Conservation (phyloP, 2,888 invertebrate genomes). For the Vanessa cardui region DNA sequence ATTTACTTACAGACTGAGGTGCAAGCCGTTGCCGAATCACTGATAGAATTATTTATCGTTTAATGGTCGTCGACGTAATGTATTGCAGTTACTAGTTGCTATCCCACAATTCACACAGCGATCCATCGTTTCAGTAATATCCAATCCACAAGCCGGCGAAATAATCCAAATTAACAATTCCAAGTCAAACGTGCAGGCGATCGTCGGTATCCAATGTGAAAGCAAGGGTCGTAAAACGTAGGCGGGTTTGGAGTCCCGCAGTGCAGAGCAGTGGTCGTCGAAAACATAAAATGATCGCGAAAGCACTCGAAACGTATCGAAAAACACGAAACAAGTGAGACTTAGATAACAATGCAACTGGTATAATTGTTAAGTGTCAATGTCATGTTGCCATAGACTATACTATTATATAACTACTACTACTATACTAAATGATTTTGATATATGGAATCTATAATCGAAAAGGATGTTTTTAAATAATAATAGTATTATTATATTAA, state of each 20-base stretch:
- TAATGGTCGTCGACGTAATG: conserved; percentile 8
- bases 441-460: neutral
- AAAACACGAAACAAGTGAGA: conserved; percentile 3
- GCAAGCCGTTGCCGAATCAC: neutral
- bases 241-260: neutral
- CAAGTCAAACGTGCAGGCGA: neutral
- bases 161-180: neutral
- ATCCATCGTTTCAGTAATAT: conserved; percentile 6
- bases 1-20: conserved; percentile 3
- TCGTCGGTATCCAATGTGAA: conserved; percentile 1
- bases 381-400: conserved; percentile 1
- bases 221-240: neutral
- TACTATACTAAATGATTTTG: conserved; percentile 1
- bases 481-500: conserved; percentile 1
- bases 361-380: conserved; percentile 2
- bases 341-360: conserved; percentile 1
- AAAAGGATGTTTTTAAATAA: neutral
- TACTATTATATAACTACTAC: no score
- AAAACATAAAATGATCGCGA: neutral
- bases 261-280: neutral
- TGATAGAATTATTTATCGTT: conserved; percentile 3
- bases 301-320: neutral
- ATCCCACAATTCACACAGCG: conserved; percentile 14
- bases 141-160: neutral
- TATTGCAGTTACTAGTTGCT: conserved; percentile 15